A percentile compares a stretch with the other conserved stretches of the same genome.
Evolutionary conservation across 2,888 invertebrate genomes (phyloP).

Genomic region (Strigamia crassipes): DNA sequence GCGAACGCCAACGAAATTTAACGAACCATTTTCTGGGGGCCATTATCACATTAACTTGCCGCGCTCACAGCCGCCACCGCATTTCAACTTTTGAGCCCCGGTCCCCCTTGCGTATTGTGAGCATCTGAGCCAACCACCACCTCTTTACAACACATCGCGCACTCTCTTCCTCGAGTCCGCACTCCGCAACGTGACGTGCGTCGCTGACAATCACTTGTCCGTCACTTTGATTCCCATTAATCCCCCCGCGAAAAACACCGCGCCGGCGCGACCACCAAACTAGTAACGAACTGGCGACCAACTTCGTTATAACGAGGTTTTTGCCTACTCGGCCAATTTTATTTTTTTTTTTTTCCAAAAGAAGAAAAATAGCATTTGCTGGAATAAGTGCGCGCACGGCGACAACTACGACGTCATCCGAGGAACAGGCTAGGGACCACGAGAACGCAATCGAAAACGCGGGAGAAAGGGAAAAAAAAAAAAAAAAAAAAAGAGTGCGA

Average conservation of each 20-base stretch:
- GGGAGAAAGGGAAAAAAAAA: neutral
- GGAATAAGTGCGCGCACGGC: constrained; percentile 2
- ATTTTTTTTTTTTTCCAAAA: too few relatives aligned
- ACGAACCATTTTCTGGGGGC: constrained; percentile 42
- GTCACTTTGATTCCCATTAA: neutral
- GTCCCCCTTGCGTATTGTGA: neutral
- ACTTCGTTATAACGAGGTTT: neutral
- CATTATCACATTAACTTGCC: constrained; percentile 36
- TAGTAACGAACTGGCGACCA: neutral
- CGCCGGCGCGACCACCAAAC: neutral
- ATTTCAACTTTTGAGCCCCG: neutral
- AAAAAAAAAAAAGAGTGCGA: neutral
- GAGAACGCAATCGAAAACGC: neutral
- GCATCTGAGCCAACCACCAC: constrained; percentile 10
- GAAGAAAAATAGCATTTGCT: neutral
- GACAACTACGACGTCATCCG: neutral
- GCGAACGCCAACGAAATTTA: constrained; percentile 38
- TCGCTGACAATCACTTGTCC: neutral
- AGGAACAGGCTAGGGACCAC: neutral
- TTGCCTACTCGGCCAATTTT: neutral
- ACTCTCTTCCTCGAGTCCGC: neutral
- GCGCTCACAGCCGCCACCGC: neutral
- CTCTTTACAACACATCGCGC: neutral
- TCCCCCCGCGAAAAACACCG: neutral
- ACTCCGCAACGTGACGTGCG: neutral